Percentiles rank a stretch among this genome's conserved stretches.
Conservation (phyloP, 23 tunicate genomes). For the Aplidium turbinatum region DNA sequence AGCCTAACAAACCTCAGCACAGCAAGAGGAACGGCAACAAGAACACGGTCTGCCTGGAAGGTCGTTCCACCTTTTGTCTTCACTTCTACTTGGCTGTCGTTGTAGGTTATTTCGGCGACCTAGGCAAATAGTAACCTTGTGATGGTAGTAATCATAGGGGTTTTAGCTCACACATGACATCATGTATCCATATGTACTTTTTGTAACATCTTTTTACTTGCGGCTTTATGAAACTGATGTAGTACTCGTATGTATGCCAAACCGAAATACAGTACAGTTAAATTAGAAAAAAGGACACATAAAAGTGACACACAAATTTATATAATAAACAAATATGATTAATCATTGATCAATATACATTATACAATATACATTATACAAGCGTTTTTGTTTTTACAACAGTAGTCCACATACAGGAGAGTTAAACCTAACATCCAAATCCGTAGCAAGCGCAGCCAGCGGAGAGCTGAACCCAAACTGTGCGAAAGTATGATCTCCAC, state of each 20-base stretch:
- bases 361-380: no score
- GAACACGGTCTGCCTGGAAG: constrained; percentile 61
- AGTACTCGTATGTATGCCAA: no score
- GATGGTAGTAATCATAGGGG: not conserved
- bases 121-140: not conserved
- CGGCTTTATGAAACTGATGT: no score
- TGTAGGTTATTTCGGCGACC: constrained; percentile 22
- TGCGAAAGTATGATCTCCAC: constrained; percentile 91
- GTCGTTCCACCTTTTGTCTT: constrained; percentile 30
- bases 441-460: constrained; percentile 57
- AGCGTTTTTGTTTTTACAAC: no score
- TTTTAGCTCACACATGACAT: no score
- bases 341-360: no score
- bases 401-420: constrained; percentile 37
- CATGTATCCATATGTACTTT: no score
- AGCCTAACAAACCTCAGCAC: constrained; percentile 49
- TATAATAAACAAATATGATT: no score
- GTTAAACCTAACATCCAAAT: constrained; percentile 51
- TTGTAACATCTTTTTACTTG: no score
- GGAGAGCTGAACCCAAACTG: constrained; percentile 75
- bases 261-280: no score
- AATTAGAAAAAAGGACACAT: no score
- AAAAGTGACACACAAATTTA: no score
- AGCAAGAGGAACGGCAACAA: constrained; percentile 80
- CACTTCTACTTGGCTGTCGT: constrained; percentile 28